phyloP scores from a whole-genome alignment of 2,888 invertebrate genomes.

The Zele albiditarsus region DNA sequence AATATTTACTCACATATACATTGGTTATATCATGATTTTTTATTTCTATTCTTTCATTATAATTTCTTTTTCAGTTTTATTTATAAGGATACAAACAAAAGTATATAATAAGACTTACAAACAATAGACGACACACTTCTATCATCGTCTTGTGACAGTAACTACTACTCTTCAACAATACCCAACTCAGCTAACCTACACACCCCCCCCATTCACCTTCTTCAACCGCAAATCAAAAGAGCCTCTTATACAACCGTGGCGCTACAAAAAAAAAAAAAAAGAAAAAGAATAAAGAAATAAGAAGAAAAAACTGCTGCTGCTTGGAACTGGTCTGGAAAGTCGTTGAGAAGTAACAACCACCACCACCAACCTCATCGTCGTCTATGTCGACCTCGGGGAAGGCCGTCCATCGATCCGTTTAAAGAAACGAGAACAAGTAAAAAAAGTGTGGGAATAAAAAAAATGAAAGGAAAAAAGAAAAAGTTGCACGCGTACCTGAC shows the following conservation, averaged over 20 bases:
- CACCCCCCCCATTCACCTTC: background rate
- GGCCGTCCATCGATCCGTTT: constrained; percentile 9
- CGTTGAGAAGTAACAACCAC: constrained; percentile 17
- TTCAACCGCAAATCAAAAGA: constrained; percentile 16
- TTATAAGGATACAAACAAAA: background rate
- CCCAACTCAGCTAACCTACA: constrained; percentile 6
- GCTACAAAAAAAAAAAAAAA: background rate
- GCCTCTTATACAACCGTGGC: background rate
- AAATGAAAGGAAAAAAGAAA: background rate
- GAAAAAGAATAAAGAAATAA: background rate
- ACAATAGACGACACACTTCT: constrained; percentile 4
- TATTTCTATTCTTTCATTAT: background rate
- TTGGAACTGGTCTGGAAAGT: constrained; percentile 8
- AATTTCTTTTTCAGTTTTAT: background rate
- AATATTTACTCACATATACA: background rate
- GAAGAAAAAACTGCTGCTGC: background rate
- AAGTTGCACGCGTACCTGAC: constrained; percentile 17
- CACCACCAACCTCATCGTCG: background rate
- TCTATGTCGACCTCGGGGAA: background rate
- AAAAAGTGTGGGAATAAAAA: background rate
- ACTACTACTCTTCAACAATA: background rate
- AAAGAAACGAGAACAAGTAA: constrained; percentile 18
- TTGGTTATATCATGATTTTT: background rate
- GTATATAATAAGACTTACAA: constrained; percentile 1
- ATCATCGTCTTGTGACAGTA: background rate